Conservation (phyloP, 2,888 invertebrate species). For the Oligia latruncula region DNA sequence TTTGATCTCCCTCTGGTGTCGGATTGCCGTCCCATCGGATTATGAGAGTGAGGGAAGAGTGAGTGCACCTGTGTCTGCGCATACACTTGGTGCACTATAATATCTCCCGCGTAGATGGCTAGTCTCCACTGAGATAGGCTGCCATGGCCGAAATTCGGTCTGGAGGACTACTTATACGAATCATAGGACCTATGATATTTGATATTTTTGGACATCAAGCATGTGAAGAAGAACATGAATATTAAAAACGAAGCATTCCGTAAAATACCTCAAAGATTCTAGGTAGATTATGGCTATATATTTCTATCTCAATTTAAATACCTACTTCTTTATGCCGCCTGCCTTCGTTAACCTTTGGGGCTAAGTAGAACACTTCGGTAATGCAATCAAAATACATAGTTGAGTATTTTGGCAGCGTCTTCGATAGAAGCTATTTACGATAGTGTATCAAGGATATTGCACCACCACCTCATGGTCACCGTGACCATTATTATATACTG, state of each 20-base stretch:
- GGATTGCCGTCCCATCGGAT: not conserved
- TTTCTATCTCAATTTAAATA: slow-evolving; percentile 5
- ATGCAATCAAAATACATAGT: not conserved
- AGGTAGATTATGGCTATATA: not conserved
- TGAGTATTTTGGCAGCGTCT: not conserved
- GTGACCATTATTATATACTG: slow-evolving; percentile 65
- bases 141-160: not conserved
- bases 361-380: not conserved
- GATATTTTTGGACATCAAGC: not conserved
- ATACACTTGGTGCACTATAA: not conserved
- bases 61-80: not conserved
- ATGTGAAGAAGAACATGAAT: not conserved
- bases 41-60: not conserved
- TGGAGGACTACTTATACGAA: not conserved
- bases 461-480: slow-evolving; percentile 74
- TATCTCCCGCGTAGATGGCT: not conserved
- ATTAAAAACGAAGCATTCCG: slow-evolving; percentile 5
- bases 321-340: not conserved
- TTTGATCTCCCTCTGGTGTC: not conserved
- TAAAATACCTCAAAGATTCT: not conserved
- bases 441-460: slow-evolving; percentile 80
- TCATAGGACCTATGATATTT: not conserved
- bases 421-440: slow-evolving; percentile 10
- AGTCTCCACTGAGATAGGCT: not conserved
- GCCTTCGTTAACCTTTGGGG: not conserved